phyloP scores from a whole-genome alignment of 1,140 invertebrate genomes.

The Streblospio benedicti region DNA sequence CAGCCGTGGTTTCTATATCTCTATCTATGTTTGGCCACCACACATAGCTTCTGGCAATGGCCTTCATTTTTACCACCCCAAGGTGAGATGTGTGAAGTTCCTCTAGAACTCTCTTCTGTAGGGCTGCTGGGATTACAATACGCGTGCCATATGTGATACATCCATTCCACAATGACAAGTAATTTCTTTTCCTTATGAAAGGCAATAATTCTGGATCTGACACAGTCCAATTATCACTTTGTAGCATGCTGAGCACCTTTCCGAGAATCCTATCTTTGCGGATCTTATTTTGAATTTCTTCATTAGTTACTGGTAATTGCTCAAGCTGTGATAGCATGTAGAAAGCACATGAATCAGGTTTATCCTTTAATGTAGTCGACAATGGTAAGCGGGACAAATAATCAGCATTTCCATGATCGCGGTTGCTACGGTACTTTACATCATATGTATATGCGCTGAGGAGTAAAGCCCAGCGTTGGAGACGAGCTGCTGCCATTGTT shows the following conservation, averaged over 20 bases:
- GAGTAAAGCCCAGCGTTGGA: constrained; percentile 6
- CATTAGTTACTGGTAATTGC: constrained; percentile 5
- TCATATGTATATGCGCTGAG: constrained; percentile 34
- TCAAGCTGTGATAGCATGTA: constrained; percentile 1
- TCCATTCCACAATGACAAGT: constrained; percentile 2
- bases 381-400: background rate
- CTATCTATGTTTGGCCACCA: constrained; percentile 11
- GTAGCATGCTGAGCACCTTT: too few species aligned
- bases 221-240: too few species aligned
- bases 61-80: constrained; percentile 12
- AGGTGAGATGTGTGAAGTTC: background rate
- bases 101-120: background rate
- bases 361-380: background rate
- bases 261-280: too few species aligned
- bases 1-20: background rate
- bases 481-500: background rate
- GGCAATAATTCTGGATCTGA: constrained; percentile 1
- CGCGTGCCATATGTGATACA: background rate
- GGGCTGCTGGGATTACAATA: background rate
- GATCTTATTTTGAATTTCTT: too few species aligned
- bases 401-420: constrained; percentile 20
- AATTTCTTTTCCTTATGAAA: background rate
- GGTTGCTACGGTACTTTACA: constrained; percentile 29
- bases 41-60: background rate
- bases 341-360: background rate